These are phyloP conservation scores for Drosophila guanche DNA, from an alignment of 1,140 invertebrate genomes.

Conservation along the genomic window DNA sequence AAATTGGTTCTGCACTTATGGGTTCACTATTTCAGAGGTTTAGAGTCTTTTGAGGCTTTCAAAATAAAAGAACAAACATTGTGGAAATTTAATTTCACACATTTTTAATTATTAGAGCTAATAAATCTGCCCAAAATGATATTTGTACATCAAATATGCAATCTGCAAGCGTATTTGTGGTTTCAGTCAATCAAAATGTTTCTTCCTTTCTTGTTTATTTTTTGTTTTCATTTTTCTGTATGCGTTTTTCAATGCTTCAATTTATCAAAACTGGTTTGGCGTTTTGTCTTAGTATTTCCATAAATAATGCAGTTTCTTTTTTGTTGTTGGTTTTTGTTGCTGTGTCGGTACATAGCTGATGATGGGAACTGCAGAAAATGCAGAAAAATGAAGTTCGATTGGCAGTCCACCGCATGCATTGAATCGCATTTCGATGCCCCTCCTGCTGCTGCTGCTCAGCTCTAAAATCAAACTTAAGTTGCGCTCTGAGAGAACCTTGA, in stretches of 20 bases:
- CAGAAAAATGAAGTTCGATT: slow-evolving; percentile 23
- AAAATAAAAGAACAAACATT: too few species aligned
- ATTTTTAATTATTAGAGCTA: background rate
- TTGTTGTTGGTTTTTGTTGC: background rate
- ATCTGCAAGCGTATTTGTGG: slow-evolving; percentile 6
- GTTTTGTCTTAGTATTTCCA: slow-evolving; percentile 26
- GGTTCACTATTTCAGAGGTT: too few species aligned
- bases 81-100: too few species aligned
- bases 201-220: background rate
- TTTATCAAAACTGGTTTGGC: slow-evolving; percentile 42
- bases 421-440: too few species aligned
- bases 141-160: too few species aligned
- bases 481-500: slow-evolving; percentile 38
- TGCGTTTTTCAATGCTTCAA: slow-evolving; percentile 30
- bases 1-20: too few species aligned
- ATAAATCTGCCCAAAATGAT: background rate
- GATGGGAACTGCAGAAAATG: slow-evolving; percentile 32
- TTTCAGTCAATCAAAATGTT: background rate
- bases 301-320: slow-evolving; percentile 48
- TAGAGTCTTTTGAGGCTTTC: too few species aligned
- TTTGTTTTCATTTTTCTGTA: slow-evolving; percentile 7
- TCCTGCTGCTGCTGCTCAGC: background rate
- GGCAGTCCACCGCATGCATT: slow-evolving; percentile 12
- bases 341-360: slow-evolving; percentile 27
- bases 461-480: slow-evolving; percentile 20